Conservation (phyloP, 1,140 invertebrate genomes). For the Panagrolaimus sp. region DNA sequence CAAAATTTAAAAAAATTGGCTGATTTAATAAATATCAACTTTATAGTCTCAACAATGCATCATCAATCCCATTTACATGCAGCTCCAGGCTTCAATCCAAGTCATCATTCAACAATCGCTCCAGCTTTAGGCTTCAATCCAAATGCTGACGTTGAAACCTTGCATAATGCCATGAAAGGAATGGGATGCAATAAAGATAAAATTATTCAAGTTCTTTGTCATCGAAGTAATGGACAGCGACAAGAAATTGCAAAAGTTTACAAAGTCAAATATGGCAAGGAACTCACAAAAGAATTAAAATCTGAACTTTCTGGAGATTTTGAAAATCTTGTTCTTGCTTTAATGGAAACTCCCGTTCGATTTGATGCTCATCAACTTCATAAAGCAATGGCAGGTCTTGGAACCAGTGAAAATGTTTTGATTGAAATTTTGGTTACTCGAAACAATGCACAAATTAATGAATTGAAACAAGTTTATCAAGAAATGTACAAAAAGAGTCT, state of each 20-base stretch:
- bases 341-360: too few species aligned
- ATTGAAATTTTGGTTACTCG: constrained; percentile 64
- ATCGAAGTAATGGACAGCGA: constrained; percentile 61
- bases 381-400: constrained; percentile 71
- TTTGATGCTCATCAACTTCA: constrained; percentile 76
- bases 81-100: too few species aligned
- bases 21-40: too few species aligned
- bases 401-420: constrained; percentile 62
- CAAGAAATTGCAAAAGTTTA: constrained; percentile 76
- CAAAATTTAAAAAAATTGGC: too few species aligned
- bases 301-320: too few species aligned
- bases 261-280: constrained; percentile 88
- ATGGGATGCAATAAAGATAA: constrained; percentile 63
- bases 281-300: constrained; percentile 77
- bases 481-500: constrained; percentile 76
- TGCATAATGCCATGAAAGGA: constrained; percentile 88
- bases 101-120: constrained; percentile 63
- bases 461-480: constrained; percentile 52
- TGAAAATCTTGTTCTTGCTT: too few species aligned
- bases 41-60: too few species aligned
- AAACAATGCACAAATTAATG: constrained; percentile 62
- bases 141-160: constrained; percentile 75
- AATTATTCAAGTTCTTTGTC: constrained; percentile 48
- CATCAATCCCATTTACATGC: too few species aligned
- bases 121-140: constrained; percentile 79